Conservation (phyloP, 1,140 invertebrate genomes). For the Drosophila equinoxialis region DNA sequence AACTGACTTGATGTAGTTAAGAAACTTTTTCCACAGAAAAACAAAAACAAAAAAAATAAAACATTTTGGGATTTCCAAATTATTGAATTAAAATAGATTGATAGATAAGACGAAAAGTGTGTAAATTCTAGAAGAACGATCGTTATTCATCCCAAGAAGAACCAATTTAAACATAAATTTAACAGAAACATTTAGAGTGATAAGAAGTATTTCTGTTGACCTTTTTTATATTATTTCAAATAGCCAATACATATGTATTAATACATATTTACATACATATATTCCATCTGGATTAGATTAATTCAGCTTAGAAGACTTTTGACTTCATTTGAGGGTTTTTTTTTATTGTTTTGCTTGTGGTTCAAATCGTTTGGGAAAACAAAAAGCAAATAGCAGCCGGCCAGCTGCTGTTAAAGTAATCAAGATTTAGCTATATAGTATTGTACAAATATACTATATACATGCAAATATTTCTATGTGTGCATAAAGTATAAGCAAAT, state of each 20-base stretch:
- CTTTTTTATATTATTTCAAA: too few relatives aligned
- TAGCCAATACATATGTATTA: too few relatives aligned
- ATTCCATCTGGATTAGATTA: background rate
- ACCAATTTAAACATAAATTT: background rate
- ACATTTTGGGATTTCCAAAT: too few relatives aligned
- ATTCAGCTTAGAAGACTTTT: constrained; percentile 10
- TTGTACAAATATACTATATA: background rate
- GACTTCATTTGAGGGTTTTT: constrained; percentile 13
- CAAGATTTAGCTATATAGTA: constrained; percentile 54
- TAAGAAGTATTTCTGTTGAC: too few relatives aligned
- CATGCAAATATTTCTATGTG: constrained; percentile 14
- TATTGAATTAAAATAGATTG: too few relatives aligned
- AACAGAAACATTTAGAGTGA: background rate
- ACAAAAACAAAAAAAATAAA: too few relatives aligned
- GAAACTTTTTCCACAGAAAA: too few relatives aligned
- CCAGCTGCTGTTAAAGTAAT: constrained; percentile 65
- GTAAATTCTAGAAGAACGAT: too few relatives aligned
- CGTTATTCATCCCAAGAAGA: too few relatives aligned
- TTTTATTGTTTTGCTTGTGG: background rate
- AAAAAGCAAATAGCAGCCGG: constrained; percentile 39
- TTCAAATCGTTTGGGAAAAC: constrained; percentile 19
- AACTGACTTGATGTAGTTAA: too few relatives aligned
- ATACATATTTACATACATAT: too few relatives aligned
- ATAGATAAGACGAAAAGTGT: too few relatives aligned
- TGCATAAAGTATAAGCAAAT: constrained; percentile 59